A percentile compares a stretch with the other conserved stretches of the same genome.
Conservation (phyloP, 2,113 vertebrate species). For the Eudyptes chrysolophus region DNA sequence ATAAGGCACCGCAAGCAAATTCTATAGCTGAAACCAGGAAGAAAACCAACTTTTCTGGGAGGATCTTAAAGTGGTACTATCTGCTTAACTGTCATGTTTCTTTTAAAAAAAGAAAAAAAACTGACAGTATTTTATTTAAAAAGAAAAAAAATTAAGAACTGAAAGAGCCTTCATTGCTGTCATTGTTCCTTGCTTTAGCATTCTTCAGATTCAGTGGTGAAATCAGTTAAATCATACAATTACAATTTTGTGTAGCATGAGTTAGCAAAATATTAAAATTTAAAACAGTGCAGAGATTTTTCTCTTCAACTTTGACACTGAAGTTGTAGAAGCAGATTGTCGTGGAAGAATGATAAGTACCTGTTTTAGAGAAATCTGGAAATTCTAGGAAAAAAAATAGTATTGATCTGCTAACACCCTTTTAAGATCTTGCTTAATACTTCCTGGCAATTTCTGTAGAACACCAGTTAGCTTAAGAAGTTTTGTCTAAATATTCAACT, state of each 20-base stretch:
- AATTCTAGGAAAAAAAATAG: neutral
- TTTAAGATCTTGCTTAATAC: neutral
- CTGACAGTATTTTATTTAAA: neutral
- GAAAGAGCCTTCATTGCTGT: neutral
- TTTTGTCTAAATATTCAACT: neutral
- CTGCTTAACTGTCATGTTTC: neutral
- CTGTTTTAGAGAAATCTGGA: neutral
- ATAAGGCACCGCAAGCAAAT: slow-evolving; percentile 25
- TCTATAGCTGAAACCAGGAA: neutral
- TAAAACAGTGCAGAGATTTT: neutral
- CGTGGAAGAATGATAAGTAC: neutral
- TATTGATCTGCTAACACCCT: neutral
- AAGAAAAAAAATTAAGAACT: neutral
- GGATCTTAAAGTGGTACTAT: neutral
- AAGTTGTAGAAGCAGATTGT: neutral
- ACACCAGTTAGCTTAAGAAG: neutral
- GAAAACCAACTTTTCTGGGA: neutral
- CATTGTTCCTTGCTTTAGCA: neutral
- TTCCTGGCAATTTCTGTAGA: neutral
- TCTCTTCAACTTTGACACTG: neutral
- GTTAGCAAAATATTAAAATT: neutral
- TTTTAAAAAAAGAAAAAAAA: neutral
- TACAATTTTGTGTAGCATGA: neutral
- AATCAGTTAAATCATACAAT: neutral
- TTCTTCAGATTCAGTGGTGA: neutral